Percentiles rank a stretch among this genome's conserved stretches.
Evolutionary conservation across 2,888 invertebrate genomes (phyloP).

Genomic region (Ophraella communa): DNA sequence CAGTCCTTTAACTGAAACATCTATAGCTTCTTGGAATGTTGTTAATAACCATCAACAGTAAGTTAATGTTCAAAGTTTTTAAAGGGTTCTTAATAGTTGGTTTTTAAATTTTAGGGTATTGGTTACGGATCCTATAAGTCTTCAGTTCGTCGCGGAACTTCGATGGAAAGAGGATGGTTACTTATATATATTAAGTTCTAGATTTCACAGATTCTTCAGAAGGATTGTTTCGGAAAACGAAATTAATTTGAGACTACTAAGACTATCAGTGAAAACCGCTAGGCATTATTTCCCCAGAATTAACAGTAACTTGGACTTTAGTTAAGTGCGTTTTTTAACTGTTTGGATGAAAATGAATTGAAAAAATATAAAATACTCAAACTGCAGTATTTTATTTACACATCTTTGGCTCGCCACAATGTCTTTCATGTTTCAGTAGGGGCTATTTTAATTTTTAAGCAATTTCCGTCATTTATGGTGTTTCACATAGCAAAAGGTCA

Average conservation of each 20-base stretch:
- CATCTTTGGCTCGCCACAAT: too few relatives aligned
- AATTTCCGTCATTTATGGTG: too few relatives aligned
- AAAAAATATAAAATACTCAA: too few relatives aligned
- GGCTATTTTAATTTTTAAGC: too few relatives aligned
- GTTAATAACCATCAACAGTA: slow-evolving; percentile 75
- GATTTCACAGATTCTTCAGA: slow-evolving; percentile 82
- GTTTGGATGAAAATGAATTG: background rate
- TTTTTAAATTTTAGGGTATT: slow-evolving; percentile 65
- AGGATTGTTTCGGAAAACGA: slow-evolving; percentile 71
- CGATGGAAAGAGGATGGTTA: slow-evolving; percentile 71
- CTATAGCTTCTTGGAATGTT: slow-evolving; percentile 82
- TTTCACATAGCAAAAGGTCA: too few relatives aligned
- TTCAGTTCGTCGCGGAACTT: slow-evolving; percentile 83
- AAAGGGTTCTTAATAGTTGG: too few relatives aligned
- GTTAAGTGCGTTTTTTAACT: background rate
- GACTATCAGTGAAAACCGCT: background rate
- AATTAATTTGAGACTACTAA: slow-evolving; percentile 73
- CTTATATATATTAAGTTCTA: slow-evolving; percentile 76
- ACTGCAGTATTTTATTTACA: too few relatives aligned
- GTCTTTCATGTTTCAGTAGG: too few relatives aligned
- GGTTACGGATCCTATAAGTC: slow-evolving; percentile 72
- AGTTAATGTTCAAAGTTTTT: slow-evolving; percentile 34
- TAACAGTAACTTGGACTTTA: background rate
- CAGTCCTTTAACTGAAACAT: slow-evolving; percentile 81
- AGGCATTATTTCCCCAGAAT: background rate